Conservation (phyloP, 1,140 invertebrate species). For the Geopemphigus sp. region DNA sequence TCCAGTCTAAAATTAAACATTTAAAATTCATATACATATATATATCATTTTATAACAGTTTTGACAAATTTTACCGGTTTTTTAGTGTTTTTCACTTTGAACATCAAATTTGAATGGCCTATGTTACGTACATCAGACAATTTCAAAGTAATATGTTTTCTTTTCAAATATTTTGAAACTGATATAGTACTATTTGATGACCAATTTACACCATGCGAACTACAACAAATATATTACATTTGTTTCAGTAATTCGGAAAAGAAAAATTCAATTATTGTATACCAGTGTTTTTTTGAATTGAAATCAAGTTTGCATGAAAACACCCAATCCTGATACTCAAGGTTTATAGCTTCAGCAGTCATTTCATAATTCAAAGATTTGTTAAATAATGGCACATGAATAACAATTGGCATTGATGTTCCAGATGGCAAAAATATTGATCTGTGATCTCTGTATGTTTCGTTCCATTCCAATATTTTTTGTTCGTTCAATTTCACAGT, state of each 20-base stretch:
- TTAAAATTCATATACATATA: not conserved
- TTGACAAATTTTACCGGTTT: not conserved
- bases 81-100: slow-evolving; percentile 41
- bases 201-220: slow-evolving; percentile 9
- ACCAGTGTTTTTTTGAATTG: slow-evolving; percentile 24
- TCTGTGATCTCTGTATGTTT: slow-evolving; percentile 26
- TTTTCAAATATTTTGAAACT: slow-evolving; percentile 43
- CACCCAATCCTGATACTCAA: slow-evolving; percentile 48
- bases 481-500: slow-evolving; percentile 27
- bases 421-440: slow-evolving; percentile 21
- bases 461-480: slow-evolving; percentile 36
- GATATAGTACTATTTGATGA: slow-evolving; percentile 41
- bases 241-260: not conserved
- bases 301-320: slow-evolving; percentile 39
- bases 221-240: not conserved
- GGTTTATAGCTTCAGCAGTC: slow-evolving; percentile 46
- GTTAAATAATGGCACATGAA: slow-evolving; percentile 21
- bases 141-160: slow-evolving; percentile 32
- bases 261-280: not conserved
- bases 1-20: slow-evolving; percentile 31
- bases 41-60: not conserved
- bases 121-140: not conserved
- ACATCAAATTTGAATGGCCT: slow-evolving; percentile 25
- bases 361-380: slow-evolving; percentile 25
- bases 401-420: slow-evolving; percentile 18